A percentile compares a stretch with the other conserved stretches of the same genome.
Evolutionary conservation across 2,888 invertebrate genomes (phyloP).

Genomic region (Frankliniella fusca): DNA sequence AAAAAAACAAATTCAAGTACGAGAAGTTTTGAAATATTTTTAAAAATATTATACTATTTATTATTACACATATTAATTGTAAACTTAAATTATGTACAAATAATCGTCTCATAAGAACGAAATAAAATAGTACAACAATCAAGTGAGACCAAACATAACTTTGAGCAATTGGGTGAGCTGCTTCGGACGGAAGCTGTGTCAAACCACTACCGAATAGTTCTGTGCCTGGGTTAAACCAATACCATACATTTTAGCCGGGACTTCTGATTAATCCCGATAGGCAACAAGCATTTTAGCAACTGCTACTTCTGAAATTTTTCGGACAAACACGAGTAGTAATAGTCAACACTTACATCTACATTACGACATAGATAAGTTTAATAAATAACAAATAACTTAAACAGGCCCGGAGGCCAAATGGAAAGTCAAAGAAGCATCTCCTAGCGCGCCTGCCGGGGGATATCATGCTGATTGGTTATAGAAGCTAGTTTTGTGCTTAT

Average conservation of each 20-base stretch:
- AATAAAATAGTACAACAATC: slow-evolving; percentile 13
- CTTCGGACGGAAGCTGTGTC: slow-evolving; percentile 10
- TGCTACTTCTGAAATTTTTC: too few relatives aligned
- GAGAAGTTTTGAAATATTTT: not conserved
- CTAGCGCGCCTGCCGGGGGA: not conserved
- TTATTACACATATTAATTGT: slow-evolving; percentile 9
- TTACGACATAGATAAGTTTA: slow-evolving; percentile 4
- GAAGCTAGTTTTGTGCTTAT: too few relatives aligned
- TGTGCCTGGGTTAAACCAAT: not conserved
- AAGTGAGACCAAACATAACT: slow-evolving; percentile 20
- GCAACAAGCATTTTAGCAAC: too few relatives aligned
- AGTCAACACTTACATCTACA: slow-evolving; percentile 20
- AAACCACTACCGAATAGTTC: not conserved
- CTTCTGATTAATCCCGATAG: too few relatives aligned
- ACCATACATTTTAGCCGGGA: not conserved
- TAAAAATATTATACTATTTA: slow-evolving; percentile 4
- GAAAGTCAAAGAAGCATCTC: slow-evolving; percentile 5
- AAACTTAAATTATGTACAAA: slow-evolving; percentile 2
- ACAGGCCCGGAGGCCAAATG: not conserved
- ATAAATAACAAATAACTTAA: slow-evolving; percentile 21
- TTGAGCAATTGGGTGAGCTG: slow-evolving; percentile 24
- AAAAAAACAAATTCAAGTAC: too few relatives aligned
- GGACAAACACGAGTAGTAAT: slow-evolving; percentile 22
- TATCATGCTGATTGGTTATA: too few relatives aligned
- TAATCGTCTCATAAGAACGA: not conserved